These are phyloP conservation scores for Dryobota labecula DNA, from an alignment of 2,888 invertebrate genomes.

Conservation along the genomic window DNA sequence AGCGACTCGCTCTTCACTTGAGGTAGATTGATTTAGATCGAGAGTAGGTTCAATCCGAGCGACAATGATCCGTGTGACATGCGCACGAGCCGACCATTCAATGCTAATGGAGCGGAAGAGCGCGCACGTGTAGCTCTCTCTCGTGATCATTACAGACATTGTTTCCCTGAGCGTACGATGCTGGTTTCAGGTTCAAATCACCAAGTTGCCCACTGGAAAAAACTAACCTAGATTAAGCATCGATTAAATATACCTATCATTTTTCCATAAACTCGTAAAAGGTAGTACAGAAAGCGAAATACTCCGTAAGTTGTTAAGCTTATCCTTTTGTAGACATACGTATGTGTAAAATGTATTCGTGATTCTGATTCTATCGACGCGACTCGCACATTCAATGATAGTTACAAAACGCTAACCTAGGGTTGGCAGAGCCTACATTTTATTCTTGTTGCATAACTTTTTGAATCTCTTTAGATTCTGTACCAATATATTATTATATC, in stretches of 20 bases:
- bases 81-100: slow-evolving; percentile 86
- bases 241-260: slow-evolving; percentile 12
- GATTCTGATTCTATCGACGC: slow-evolving; percentile 81
- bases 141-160: slow-evolving; percentile 79
- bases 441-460: slow-evolving; percentile 21
- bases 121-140: slow-evolving; percentile 84
- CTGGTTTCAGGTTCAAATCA: slow-evolving; percentile 73
- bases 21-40: slow-evolving; percentile 84
- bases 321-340: slow-evolving; percentile 67
- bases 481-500: not conserved
- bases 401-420: slow-evolving; percentile 71
- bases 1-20: slow-evolving; percentile 70
- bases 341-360: slow-evolving; percentile 76
- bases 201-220: not conserved
- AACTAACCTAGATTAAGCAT: not conserved
- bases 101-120: slow-evolving; percentile 89
- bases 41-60: slow-evolving; percentile 79
- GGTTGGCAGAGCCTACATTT: slow-evolving; percentile 57
- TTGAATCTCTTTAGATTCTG: slow-evolving; percentile 2
- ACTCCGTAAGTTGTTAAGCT: slow-evolving; percentile 57
- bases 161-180: slow-evolving; percentile 75
- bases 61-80: slow-evolving; percentile 83
- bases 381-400: slow-evolving; percentile 74
- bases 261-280: slow-evolving; percentile 29
- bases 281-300: slow-evolving; percentile 55